These are phyloP conservation scores for Proterorhinus semilunaris DNA, from an alignment of 2,113 vertebrate species.

Conservation along the genomic window DNA sequence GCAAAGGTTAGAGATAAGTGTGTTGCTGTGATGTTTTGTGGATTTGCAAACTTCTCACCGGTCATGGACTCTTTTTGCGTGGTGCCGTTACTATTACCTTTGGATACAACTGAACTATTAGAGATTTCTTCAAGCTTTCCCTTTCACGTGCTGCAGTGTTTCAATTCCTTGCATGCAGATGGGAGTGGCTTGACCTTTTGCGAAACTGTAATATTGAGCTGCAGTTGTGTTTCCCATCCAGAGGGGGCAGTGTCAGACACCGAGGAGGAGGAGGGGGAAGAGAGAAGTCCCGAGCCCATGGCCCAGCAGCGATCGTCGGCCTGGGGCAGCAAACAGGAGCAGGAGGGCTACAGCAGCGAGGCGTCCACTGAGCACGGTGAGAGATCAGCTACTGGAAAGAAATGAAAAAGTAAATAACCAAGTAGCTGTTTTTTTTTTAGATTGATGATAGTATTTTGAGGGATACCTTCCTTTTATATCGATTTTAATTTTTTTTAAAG, in stretches of 20 bases:
- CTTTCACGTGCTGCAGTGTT: not conserved
- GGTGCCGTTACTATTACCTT: not conserved
- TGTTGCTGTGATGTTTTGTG: constrained; percentile 13
- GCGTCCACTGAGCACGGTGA: constrained; percentile 87
- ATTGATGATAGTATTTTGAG: too few relatives aligned
- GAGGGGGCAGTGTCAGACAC: constrained; percentile 88
- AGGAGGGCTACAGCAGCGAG: constrained; percentile 89
- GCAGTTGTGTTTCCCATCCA: constrained; percentile 57
- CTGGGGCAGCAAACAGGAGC: constrained; percentile 86
- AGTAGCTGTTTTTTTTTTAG: too few relatives aligned
- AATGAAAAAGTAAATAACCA: too few relatives aligned
- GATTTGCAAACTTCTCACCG: not conserved
- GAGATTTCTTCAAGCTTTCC: too few relatives aligned
- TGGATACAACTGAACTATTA: too few relatives aligned
- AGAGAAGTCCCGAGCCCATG: constrained; percentile 82
- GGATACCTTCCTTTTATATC: too few relatives aligned
- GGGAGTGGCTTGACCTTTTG: not conserved
- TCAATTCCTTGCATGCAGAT: not conserved
- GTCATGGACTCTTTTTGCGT: not conserved
- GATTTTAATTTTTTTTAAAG: too few relatives aligned
- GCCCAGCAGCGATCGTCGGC: constrained; percentile 76
- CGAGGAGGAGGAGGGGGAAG: constrained; percentile 76
- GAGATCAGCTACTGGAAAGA: constrained; percentile 19
- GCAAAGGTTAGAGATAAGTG: constrained; percentile 70
- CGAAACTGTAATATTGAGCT: constrained; percentile 5